Conservation (phyloP, 1,140 invertebrate genomes). For the Orius insidiosus region DNA sequence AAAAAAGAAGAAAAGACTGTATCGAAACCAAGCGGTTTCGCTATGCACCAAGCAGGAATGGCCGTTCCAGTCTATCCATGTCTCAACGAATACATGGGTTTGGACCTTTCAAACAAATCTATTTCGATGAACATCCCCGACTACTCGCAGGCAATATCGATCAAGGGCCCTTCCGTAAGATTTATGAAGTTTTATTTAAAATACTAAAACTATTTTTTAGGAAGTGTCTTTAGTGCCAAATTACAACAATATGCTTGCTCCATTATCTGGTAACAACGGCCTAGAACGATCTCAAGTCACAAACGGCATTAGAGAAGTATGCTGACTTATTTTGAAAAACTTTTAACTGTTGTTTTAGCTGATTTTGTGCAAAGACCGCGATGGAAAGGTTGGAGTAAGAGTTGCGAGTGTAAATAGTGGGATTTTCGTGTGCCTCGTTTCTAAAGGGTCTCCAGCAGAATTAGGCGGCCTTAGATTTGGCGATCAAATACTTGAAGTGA, state of each 20-base stretch:
- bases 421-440: constrained; percentile 77
- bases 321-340: neutral
- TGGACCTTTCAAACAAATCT: constrained; percentile 54
- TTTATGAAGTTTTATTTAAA: too few species aligned
- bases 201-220: constrained; percentile 7
- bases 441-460: constrained; percentile 64
- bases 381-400: constrained; percentile 70
- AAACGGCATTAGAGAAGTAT: constrained; percentile 58
- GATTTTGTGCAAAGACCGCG: constrained; percentile 63
- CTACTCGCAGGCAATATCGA: constrained; percentile 26
- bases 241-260: constrained; percentile 44
- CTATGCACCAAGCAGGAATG: constrained; percentile 7
- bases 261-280: constrained; percentile 52
- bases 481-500: constrained; percentile 83
- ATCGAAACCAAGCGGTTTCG: constrained; percentile 9
- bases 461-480: constrained; percentile 75
- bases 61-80: constrained; percentile 47
- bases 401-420: constrained; percentile 70
- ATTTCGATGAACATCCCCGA: constrained; percentile 55
- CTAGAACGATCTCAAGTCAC: constrained; percentile 60
- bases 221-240: constrained; percentile 16
- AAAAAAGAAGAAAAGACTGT: neutral
- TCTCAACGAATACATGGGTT: constrained; percentile 66
- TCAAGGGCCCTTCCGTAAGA: too few species aligned
- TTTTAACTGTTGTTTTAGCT: constrained; percentile 28